These are phyloP conservation scores for Platyura marginata DNA, from an alignment of 1,140 invertebrate species.

Conservation along the genomic window DNA sequence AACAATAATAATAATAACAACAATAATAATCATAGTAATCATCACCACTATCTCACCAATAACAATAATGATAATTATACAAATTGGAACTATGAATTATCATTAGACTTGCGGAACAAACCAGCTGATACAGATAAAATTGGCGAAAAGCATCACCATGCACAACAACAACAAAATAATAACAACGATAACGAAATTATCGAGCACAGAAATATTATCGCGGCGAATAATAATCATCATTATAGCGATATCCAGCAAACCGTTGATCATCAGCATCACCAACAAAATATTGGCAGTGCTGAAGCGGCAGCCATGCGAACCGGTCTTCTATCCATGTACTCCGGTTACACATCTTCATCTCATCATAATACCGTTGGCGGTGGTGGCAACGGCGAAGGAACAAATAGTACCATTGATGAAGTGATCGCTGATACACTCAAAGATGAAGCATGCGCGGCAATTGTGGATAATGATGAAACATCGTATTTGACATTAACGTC, in stretches of 20 bases:
- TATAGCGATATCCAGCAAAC: neutral
- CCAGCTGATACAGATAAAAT: neutral
- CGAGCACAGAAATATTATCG: neutral
- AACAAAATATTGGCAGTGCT: slow-evolving; percentile 1
- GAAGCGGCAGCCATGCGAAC: neutral
- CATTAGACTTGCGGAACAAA: neutral
- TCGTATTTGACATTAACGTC: slow-evolving; percentile 18
- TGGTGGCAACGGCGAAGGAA: neutral
- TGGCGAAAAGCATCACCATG: neutral
- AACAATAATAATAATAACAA: neutral
- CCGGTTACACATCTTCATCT: slow-evolving; percentile 1
- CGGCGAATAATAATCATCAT: slow-evolving; percentile 2
- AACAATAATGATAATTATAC: neutral
- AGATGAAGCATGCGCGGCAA: slow-evolving; percentile 12
- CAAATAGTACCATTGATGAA: slow-evolving; percentile 13
- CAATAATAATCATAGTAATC: neutral
- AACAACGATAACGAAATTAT: neutral
- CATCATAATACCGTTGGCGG: neutral
- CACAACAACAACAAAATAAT: neutral
- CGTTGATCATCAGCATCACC: neutral
- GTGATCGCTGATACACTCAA: slow-evolving; percentile 23
- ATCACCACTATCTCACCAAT: neutral
- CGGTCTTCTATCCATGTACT: neutral
- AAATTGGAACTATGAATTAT: neutral
- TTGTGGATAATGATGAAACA: slow-evolving; percentile 11